Evolutionary conservation across 2,113 vertebrate species (phyloP), one percentile per base, ranked within the genome.

Genomic region (Chaetura pelagica): DNA sequence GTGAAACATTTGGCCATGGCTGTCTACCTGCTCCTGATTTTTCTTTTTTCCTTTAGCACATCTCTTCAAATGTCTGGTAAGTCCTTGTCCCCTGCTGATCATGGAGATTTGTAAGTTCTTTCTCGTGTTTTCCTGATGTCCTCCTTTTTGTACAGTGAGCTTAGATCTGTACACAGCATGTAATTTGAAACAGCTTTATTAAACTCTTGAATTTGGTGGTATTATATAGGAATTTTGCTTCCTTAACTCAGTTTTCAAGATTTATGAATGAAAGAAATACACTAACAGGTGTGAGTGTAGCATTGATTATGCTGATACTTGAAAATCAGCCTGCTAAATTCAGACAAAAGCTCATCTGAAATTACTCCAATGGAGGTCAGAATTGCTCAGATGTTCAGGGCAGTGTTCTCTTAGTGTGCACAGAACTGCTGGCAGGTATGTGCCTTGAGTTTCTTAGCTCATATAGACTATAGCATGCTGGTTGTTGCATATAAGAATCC

Each of bases 41-140:
- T 96, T 62, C 40, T 97, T 42, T 82, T 88, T 68, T 68, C 66
- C 46, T n/a, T 90, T 71, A 78, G 75, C 15, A 51, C 76, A 24
- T 58, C 83, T 94, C 85, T 96, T 89, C 96, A 93, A 87, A 63
- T 16, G 4, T 63, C 93, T 34, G 96, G 96, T 97, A 96, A 96
- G 96, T 94, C 68, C 83, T 55, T 84, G 11, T 80, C 9, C 15
- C 91, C 38, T 81, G 9, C 23, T 48, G 52, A 59, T 1, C n/a
- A 13, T 16, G 24, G 40, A 71, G 9, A 10, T 59, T 80, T 84
- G 61, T 8, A 71, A 84, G 17, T n/a, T 58, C 20, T 80, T 77
- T 77, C 20, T 40, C 8, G 2, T 63, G 26, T 3, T 15, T 68
- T 86, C 27, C 40, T 57, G 13, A 21, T 46, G 27, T 52, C 14